Percentiles rank a stretch among this genome's conserved stretches.
phyloP scores from a whole-genome alignment of 2,888 invertebrate species.

The Scaptomyza parva region DNA sequence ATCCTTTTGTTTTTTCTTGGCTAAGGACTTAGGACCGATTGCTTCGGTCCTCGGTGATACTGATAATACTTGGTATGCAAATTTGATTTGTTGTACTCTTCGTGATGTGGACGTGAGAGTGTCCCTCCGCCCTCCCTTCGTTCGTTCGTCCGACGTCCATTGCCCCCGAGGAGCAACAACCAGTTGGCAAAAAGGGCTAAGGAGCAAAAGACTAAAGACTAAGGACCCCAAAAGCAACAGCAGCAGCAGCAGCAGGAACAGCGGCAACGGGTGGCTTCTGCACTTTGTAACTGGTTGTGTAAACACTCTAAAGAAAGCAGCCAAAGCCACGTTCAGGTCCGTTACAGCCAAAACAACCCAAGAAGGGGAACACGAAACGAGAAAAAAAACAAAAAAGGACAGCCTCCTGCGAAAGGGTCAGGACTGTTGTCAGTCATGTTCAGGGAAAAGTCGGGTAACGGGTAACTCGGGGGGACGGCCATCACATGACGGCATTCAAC shows the following conservation, averaged over 20 bases:
- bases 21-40: conserved; percentile 21
- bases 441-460: conserved; percentile 9
- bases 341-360: conserved; percentile 28
- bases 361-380: conserved; percentile 4
- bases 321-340: conserved; percentile 44
- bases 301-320: conserved; percentile 75
- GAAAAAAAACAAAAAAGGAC: conserved; percentile 33
- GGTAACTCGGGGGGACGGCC: conserved; percentile 20
- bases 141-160: conserved; percentile 29
- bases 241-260: background rate
- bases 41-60: conserved; percentile 61
- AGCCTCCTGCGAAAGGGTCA: conserved; percentile 77
- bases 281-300: conserved; percentile 83
- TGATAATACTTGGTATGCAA: conserved; percentile 83
- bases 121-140: background rate
- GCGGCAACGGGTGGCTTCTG: conserved; percentile 62
- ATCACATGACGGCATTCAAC: conserved; percentile 72
- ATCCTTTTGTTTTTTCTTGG: background rate
- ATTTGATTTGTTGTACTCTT: conserved; percentile 82
- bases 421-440: conserved; percentile 64
- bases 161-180: conserved; percentile 41
- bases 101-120: conserved; percentile 69
- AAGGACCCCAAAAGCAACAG: conserved; percentile 13
- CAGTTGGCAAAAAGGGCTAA: conserved; percentile 13
- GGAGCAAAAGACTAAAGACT: conserved; percentile 38